Percentiles rank a stretch among this genome's conserved stretches.
phyloP scores from a whole-genome alignment of 1,140 invertebrate genomes.

The Centruroides sculpturatus region DNA sequence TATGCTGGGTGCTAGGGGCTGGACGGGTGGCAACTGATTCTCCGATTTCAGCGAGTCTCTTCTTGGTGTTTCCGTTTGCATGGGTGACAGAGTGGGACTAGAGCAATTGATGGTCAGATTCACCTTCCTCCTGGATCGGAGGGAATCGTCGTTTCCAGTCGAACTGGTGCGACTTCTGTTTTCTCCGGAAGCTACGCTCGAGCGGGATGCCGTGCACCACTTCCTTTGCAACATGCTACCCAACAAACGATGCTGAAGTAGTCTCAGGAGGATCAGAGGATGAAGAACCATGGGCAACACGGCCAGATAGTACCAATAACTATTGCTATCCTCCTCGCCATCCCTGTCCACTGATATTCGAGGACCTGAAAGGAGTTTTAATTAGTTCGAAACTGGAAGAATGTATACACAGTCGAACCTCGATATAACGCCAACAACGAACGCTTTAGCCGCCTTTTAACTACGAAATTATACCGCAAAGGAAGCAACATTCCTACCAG shows the following conservation, averaged over 20 bases:
- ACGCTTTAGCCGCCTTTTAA: no score
- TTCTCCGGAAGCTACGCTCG: slow-evolving; percentile 9
- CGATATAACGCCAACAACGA: no score
- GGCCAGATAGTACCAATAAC: slow-evolving; percentile 21
- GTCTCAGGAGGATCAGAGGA: slow-evolving; percentile 41
- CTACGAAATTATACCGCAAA: no score
- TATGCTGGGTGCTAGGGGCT: no score
- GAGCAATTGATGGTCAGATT: slow-evolving; percentile 14
- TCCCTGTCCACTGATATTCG: background rate
- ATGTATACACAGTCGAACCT: no score
- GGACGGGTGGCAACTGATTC: no score
- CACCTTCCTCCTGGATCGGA: slow-evolving; percentile 9
- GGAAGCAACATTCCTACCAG: no score
- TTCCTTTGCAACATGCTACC: slow-evolving; percentile 19
- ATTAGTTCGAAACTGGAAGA: no score
- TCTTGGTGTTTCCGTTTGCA: background rate
- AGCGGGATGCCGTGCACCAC: slow-evolving; percentile 3
- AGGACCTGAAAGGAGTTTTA: background rate
- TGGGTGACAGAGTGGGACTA: background rate
- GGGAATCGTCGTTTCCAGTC: slow-evolving; percentile 25
- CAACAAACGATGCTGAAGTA: slow-evolving; percentile 43
- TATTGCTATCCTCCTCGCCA: background rate
- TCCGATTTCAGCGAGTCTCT: no score
- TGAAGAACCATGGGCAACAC: slow-evolving; percentile 40
- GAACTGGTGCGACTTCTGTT: slow-evolving; percentile 18